These are phyloP conservation scores for Pandion haliaetus DNA, from an alignment of 2,113 vertebrate genomes.

Conservation along the genomic window DNA sequence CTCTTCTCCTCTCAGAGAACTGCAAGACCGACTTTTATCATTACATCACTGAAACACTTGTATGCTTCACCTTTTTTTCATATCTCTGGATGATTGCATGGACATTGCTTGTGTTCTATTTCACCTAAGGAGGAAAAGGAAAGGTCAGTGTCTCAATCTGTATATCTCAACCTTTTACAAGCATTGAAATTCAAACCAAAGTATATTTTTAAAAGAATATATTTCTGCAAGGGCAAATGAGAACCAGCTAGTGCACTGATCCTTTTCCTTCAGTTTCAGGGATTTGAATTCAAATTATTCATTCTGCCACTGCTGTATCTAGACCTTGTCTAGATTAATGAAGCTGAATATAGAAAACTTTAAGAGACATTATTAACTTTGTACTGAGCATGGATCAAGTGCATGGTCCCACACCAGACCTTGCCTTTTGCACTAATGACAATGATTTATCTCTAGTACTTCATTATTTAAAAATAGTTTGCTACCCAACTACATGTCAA, in stretches of 20 bases:
- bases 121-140: background rate
- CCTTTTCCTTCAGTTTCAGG: background rate
- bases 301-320: background rate
- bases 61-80: background rate
- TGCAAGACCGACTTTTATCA: slow-evolving; percentile 1
- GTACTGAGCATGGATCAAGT: background rate
- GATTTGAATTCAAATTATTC: background rate
- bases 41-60: background rate
- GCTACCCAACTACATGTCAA: background rate
- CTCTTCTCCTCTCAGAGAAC: background rate
- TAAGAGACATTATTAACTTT: background rate
- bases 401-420: background rate
- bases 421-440: background rate
- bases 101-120: background rate
- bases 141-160: slow-evolving; percentile 22
- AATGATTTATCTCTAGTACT: background rate
- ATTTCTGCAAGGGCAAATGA: background rate
- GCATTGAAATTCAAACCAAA: background rate
- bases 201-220: background rate
- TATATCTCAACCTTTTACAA: slow-evolving; percentile 17
- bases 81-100: background rate
- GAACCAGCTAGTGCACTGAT: background rate
- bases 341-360: slow-evolving; percentile 1
- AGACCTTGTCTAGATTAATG: background rate
- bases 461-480: slow-evolving; percentile 9